A percentile compares a stretch with the other conserved stretches of the same genome.
These are phyloP conservation scores for Craniophora ligustri DNA, from an alignment of 2,888 invertebrate genomes.

Conservation along the genomic window DNA sequence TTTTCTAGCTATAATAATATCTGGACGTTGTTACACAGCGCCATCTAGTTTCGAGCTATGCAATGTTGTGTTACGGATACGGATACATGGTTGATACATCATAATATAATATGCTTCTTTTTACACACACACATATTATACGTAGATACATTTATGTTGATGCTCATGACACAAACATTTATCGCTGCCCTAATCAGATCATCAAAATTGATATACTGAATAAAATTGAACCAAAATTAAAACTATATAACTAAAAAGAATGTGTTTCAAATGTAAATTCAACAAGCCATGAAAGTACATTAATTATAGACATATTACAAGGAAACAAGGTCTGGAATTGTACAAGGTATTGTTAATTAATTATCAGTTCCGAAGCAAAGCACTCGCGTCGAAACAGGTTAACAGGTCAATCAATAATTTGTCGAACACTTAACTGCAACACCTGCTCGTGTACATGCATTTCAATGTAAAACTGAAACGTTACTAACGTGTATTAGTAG, in stretches of 20 bases:
- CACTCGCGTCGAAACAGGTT: slow-evolving; percentile 52
- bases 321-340: slow-evolving; percentile 28
- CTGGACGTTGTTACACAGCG: too few relatives aligned
- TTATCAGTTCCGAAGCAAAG: slow-evolving; percentile 36
- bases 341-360: slow-evolving; percentile 46
- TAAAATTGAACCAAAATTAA: background rate
- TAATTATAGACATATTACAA: slow-evolving; percentile 31
- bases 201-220: too few relatives aligned
- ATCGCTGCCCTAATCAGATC: too few relatives aligned
- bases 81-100: too few relatives aligned
- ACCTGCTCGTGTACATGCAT: slow-evolving; percentile 40
- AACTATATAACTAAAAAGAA: background rate
- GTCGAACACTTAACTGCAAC: slow-evolving; percentile 39
- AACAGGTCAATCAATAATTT: slow-evolving; percentile 62
- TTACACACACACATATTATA: too few relatives aligned
- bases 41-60: too few relatives aligned
- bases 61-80: too few relatives aligned
- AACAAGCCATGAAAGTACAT: slow-evolving; percentile 11
- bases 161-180: too few relatives aligned
- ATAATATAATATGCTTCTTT: too few relatives aligned
- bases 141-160: too few relatives aligned
- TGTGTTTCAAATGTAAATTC: background rate
- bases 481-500: background rate
- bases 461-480: slow-evolving; percentile 1
- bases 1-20: too few relatives aligned